Percentiles rank a stretch among this genome's conserved stretches.
phyloP scores from a whole-genome alignment of 2,113 vertebrate species.

The Camelus dromedarius region DNA sequence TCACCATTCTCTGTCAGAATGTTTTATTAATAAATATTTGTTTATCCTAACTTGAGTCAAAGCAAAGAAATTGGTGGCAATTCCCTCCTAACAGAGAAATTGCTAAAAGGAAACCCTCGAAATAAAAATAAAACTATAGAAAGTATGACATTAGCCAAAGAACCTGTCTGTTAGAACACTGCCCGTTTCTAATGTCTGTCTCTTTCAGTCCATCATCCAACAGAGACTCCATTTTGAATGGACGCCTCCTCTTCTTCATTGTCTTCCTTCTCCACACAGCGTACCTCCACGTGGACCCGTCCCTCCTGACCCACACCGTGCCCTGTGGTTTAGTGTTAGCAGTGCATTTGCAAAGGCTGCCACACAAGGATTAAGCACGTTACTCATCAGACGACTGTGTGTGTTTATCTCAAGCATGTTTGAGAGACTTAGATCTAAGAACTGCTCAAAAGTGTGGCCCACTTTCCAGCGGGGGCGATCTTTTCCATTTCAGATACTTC shows the following conservation, averaged over 20 bases:
- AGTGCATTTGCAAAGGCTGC: background rate
- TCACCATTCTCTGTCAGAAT: background rate
- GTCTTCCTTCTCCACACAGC: no score
- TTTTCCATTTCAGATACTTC: background rate
- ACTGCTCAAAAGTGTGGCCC: background rate
- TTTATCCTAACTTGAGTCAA: background rate
- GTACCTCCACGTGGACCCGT: accelerated
- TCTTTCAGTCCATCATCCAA: background rate
- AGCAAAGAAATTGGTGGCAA: background rate
- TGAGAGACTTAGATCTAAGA: background rate
- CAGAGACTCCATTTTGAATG: background rate
- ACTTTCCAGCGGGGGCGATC: accelerated
- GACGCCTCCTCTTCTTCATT: background rate
- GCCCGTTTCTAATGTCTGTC: background rate
- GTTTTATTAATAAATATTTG: background rate
- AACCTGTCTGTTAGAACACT: background rate
- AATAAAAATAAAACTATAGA: background rate
- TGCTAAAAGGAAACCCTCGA: background rate
- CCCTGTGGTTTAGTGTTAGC: background rate
- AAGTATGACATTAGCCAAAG: background rate
- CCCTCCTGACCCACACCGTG: background rate
- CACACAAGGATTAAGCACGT: background rate
- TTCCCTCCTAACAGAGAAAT: background rate
- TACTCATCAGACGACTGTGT: background rate
- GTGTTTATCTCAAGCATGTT: background rate